A percentile compares a stretch with the other conserved stretches of the same genome.
These are phyloP conservation scores for Semibalanus balanoides DNA, from an alignment of 1,140 invertebrate genomes.

Conservation along the genomic window DNA sequence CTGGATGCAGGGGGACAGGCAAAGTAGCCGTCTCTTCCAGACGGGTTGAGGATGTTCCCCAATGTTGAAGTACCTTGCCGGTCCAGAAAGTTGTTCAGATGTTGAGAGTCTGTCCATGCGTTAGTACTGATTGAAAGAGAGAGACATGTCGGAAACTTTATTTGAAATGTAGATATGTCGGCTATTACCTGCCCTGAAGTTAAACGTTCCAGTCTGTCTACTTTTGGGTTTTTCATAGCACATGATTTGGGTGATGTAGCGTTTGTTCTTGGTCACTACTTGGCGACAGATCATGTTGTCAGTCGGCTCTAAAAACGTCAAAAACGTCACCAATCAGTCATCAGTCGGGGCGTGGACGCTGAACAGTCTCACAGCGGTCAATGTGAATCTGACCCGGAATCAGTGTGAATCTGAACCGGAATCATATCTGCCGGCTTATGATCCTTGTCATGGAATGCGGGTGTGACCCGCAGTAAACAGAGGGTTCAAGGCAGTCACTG, in stretches of 20 bases:
- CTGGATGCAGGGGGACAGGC: background rate
- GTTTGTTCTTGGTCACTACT: slow-evolving; percentile 23
- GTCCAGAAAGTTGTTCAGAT: background rate
- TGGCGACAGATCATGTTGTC: slow-evolving; percentile 24
- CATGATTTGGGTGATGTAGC: slow-evolving; percentile 25
- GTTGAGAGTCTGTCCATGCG: background rate
- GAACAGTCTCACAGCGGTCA: no score
- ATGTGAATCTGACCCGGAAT: no score
- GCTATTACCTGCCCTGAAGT: background rate
- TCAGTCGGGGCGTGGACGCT: background rate
- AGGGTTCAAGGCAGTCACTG: no score
- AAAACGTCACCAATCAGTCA: background rate
- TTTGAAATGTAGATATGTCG: background rate
- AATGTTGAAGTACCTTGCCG: background rate
- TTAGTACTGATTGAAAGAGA: background rate
- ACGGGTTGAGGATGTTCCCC: background rate
- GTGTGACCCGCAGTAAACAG: no score
- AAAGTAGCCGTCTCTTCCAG: background rate
- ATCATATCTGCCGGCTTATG: no score
- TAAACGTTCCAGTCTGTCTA: background rate
- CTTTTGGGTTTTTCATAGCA: slow-evolving; percentile 24
- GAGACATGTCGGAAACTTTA: background rate
- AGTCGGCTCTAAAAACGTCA: slow-evolving; percentile 3
- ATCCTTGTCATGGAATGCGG: no score
- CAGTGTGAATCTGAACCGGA: no score